Evolutionary conservation across 2,797 vertebrate species (phyloP), one percentile per base, ranked within the genome.

Genomic region (Podarcis lilfordi): DNA sequence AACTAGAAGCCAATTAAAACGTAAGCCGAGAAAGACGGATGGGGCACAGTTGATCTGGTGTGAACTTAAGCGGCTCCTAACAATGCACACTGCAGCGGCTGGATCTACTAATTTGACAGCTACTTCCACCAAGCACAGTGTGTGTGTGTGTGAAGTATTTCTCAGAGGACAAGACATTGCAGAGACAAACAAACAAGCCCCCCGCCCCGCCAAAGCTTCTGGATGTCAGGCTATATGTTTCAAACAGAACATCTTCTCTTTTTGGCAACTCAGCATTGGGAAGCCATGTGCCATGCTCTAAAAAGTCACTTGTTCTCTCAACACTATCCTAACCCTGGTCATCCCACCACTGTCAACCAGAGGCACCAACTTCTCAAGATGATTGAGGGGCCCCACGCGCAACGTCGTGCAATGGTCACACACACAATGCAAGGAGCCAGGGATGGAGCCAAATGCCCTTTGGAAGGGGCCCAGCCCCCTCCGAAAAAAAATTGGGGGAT

Each of bases 1-100:
- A 97, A 97, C 96, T 97, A 96, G 95, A 96, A 97, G 97, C 97
- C 97, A 98, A 97, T 98, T 97, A 97, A 98, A 98, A 97, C 96
- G 97, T 97, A 97, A 97, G 97, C 96, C 95, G 97, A 97, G 97
- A 97, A 97, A 97, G 97, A 97, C 90, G 96, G 97, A 97, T 97
- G 96, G 96, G 96, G 95, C 95, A 92, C 95, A 93, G 97, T 96
- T 95, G 94, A 93, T 96, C 96, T 96, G 95, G 96, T 97, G 97
- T 97, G 97, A 97, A 97, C 97, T 95, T 95, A 29, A 96, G 95
- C 93, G 95, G 96, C 95, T 96, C 94, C 91, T 96, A 97, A 97
- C 96, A 97, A 97, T 96, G 96, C 94, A 95, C 93, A 88, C 86
- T 91, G 96, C 96, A 96, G 97, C 96, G 96, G 97, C 95, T 88